These are phyloP conservation scores for Peromyscus attwateri DNA, from an alignment of 2,797 vertebrate genomes.

Conservation along the genomic window DNA sequence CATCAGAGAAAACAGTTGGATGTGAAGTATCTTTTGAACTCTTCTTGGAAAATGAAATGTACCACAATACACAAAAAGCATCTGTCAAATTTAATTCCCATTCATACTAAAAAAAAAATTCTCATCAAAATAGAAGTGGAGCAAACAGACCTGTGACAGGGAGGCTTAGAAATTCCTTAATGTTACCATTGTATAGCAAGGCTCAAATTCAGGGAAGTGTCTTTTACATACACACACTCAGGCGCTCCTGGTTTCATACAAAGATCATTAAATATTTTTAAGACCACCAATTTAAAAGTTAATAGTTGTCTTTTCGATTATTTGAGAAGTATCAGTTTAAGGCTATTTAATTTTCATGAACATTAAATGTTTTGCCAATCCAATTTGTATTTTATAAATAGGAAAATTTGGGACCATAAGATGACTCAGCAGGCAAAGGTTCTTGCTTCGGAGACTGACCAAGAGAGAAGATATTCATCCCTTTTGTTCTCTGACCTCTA, in stretches of 20 bases:
- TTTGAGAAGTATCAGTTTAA: not conserved
- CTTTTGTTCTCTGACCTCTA: too few species aligned
- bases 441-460: not conserved
- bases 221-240: not conserved
- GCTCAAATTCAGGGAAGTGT: not conserved
- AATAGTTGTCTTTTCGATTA: not conserved
- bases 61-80: not conserved
- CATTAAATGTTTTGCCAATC: conserved; percentile 7
- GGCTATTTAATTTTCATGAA: not conserved
- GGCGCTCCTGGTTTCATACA: not conserved
- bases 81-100: not conserved
- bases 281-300: not conserved
- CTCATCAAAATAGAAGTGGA: not conserved
- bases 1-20: not conserved
- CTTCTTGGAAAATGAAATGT: conserved; percentile 21
- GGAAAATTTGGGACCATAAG: not conserved
- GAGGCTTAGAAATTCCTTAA: not conserved
- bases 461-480: not conserved
- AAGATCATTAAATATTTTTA: conserved; percentile 15
- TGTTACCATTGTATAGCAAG: not conserved
- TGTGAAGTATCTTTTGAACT: not conserved
- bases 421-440: not conserved
- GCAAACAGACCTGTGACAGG: not conserved
- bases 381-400: conserved; percentile 11
- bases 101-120: not conserved